These are phyloP conservation scores for Hylomyscus alleni DNA, from an alignment of 2,797 vertebrate genomes.

Conservation along the genomic window DNA sequence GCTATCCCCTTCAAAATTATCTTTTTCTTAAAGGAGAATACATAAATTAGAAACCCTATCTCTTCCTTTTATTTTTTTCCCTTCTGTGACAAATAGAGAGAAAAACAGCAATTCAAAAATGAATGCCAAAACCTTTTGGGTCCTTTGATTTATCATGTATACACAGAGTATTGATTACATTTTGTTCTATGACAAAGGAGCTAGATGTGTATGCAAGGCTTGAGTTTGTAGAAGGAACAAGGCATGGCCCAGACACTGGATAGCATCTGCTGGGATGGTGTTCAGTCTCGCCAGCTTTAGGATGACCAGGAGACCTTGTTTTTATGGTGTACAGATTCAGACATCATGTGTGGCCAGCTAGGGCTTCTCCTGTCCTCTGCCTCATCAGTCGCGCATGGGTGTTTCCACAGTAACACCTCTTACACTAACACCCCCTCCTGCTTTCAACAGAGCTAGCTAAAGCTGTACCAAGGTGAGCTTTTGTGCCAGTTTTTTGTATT, in stretches of 20 bases:
- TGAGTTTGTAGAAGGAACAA: not conserved
- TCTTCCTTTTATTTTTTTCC: not conserved
- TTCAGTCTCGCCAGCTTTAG: not conserved
- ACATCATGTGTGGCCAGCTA: not conserved
- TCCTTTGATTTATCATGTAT: constrained; percentile 7
- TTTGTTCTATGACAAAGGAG: not conserved
- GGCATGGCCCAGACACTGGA: not conserved
- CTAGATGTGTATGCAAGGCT: not conserved
- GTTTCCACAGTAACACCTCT: constrained; percentile 3
- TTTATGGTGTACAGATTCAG: not conserved
- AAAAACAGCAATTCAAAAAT: not conserved
- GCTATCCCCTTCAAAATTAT: not conserved
- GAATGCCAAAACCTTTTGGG: not conserved
- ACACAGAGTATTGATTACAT: not conserved
- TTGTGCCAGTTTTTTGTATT: not conserved
- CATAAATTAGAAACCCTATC: constrained; percentile 1
- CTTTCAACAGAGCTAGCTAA: not conserved
- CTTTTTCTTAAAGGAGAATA: not conserved
- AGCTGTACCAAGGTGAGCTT: not conserved
- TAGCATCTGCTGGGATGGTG: not conserved
- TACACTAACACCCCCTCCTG: not conserved
- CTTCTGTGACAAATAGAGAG: not conserved
- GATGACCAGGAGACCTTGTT: not conserved
- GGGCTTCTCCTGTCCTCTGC: not conserved
- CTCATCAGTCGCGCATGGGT: not conserved